Evolutionary conservation across 1,140 invertebrate genomes (phyloP).

Genomic region (Heliothis virescens): DNA sequence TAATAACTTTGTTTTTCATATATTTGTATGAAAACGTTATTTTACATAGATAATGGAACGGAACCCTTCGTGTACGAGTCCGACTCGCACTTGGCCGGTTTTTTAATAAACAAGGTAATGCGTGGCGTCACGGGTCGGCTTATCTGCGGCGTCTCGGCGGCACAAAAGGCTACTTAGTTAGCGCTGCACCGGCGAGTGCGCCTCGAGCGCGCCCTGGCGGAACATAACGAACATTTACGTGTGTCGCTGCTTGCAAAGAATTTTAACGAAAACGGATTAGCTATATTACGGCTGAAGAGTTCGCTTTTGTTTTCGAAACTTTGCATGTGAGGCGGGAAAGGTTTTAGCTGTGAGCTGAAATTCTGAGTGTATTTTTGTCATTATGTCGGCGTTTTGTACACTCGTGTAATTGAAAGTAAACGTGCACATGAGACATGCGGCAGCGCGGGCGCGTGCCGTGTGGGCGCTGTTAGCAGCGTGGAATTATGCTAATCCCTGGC

Average conservation of each 20-base stretch:
- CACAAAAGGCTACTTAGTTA: slow-evolving; percentile 39
- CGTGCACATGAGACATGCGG: neutral
- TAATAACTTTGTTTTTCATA: too few relatives aligned
- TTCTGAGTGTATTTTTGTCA: too few relatives aligned
- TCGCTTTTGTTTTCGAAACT: neutral
- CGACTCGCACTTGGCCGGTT: too few relatives aligned
- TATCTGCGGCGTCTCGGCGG: neutral
- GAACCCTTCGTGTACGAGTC: too few relatives aligned
- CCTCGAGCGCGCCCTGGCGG: too few relatives aligned
- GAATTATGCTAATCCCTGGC: slow-evolving; percentile 17
- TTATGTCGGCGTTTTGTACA: too few relatives aligned
- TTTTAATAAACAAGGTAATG: too few relatives aligned
- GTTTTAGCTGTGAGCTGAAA: too few relatives aligned
- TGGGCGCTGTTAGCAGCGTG: too few relatives aligned
- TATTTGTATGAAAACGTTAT: too few relatives aligned
- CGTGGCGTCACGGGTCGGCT: neutral
- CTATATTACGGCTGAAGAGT: neutral
- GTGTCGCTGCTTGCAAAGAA: neutral
- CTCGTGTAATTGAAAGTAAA: too few relatives aligned
- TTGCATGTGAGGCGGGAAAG: neutral
- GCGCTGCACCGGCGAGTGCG: neutral
- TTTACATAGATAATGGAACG: too few relatives aligned
- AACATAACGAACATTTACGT: neutral
- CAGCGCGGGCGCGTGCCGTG: neutral
- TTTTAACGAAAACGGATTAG: neutral